Conservation (phyloP, 1,140 invertebrate species). For the Ladona fulva region DNA sequence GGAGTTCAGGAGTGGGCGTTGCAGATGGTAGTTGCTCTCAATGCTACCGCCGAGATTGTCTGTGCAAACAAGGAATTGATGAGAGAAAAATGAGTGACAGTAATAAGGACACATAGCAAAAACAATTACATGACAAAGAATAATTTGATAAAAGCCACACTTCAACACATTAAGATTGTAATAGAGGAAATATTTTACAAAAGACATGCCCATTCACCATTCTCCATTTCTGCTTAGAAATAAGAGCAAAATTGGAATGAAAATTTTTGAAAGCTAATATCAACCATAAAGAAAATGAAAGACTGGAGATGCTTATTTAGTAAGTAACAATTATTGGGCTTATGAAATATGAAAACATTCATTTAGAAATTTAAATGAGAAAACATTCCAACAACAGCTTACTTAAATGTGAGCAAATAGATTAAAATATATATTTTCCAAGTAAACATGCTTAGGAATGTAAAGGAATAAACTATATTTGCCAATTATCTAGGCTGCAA, state of each 20-base stretch:
- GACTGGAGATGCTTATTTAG: background rate
- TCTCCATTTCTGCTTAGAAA: background rate
- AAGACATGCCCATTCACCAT: constrained; percentile 6
- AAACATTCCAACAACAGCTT: background rate
- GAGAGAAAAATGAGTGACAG: background rate
- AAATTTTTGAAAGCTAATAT: background rate
- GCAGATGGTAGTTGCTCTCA: constrained; percentile 10
- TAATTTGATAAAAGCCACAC: background rate
- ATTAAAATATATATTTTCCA: too few relatives aligned
- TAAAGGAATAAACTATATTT: too few relatives aligned
- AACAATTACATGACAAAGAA: background rate
- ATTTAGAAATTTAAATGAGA: background rate
- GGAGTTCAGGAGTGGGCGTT: constrained; percentile 13
- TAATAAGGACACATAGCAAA: background rate
- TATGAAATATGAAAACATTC: background rate
- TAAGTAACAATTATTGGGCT: background rate
- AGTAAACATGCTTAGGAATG: too few relatives aligned
- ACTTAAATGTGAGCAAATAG: too few relatives aligned
- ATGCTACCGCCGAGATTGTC: constrained; percentile 12
- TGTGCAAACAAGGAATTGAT: background rate
- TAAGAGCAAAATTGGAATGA: background rate
- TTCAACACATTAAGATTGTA: background rate
- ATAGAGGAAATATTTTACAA: constrained; percentile 8
- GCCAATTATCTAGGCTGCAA: too few relatives aligned
- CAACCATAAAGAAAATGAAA: background rate